Evolutionary conservation across 1,140 invertebrate species (phyloP).

Genomic region (Microplitis demolitor): DNA sequence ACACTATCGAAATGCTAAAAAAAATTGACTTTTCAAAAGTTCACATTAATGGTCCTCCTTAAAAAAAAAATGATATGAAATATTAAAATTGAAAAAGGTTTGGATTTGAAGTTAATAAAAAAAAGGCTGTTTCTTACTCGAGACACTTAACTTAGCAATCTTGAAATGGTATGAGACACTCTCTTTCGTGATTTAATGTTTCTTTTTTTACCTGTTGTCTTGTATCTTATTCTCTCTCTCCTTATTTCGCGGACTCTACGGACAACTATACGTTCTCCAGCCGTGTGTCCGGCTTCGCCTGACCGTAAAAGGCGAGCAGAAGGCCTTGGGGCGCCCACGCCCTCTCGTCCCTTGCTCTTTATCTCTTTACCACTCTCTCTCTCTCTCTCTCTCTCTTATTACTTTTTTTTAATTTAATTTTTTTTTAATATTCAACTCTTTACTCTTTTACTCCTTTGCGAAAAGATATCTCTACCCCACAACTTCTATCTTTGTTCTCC

Average conservation of each 20-base stretch:
- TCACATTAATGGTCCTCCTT: no score
- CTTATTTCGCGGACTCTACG: slow-evolving; percentile 25
- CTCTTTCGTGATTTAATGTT: slow-evolving; percentile 10
- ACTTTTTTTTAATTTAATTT: background rate
- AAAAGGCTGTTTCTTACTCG: background rate
- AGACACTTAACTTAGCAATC: background rate
- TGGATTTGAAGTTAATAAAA: background rate
- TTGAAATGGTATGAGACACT: slow-evolving; percentile 19
- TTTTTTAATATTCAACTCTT: background rate
- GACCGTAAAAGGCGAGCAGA: slow-evolving; percentile 52
- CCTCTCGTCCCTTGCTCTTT: slow-evolving; percentile 39
- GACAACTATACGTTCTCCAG: slow-evolving; percentile 18
- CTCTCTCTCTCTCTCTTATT: slow-evolving; percentile 22
- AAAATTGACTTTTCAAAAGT: no score
- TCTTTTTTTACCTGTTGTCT: slow-evolving; percentile 12
- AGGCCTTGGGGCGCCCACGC: slow-evolving; percentile 55
- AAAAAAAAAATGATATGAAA: no score
- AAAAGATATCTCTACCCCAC: background rate
- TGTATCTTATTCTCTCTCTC: slow-evolving; percentile 22
- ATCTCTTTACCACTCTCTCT: slow-evolving; percentile 19
- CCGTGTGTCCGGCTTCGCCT: slow-evolving; percentile 43
- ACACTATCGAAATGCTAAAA: no score
- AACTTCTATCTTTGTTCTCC: background rate
- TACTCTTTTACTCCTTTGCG: slow-evolving; percentile 17
- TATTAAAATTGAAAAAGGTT: no score